Percentiles rank a stretch among this genome's conserved stretches.
These are phyloP conservation scores for Harpagifer antarcticus DNA, from an alignment of 2,797 vertebrate species.

Conservation along the genomic window DNA sequence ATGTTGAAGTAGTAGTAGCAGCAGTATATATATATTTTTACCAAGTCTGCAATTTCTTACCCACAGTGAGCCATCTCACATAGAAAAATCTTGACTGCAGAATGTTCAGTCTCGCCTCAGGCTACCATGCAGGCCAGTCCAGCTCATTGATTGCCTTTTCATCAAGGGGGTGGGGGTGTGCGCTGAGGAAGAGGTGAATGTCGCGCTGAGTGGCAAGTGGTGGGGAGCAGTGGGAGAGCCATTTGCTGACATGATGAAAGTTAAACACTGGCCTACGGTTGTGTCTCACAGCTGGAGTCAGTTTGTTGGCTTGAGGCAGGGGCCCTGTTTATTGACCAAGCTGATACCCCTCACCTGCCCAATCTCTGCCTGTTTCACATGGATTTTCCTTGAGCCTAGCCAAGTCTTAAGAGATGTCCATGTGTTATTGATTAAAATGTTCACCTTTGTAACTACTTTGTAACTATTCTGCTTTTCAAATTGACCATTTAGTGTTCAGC, in stretches of 20 bases:
- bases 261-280: slow-evolving; percentile 74
- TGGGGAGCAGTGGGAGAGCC: slow-evolving; percentile 70
- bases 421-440: slow-evolving; percentile 69
- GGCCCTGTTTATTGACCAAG: slow-evolving; percentile 73
- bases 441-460: slow-evolving; percentile 50
- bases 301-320: slow-evolving; percentile 72
- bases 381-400: slow-evolving; percentile 46
- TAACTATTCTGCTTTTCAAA: slow-evolving; percentile 45
- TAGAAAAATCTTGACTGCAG: slow-evolving; percentile 57
- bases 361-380: slow-evolving; percentile 47
- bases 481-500: slow-evolving; percentile 26
- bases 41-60: slow-evolving; percentile 49
- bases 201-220: slow-evolving; percentile 77
- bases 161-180: slow-evolving; percentile 59
- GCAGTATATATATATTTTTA: slow-evolving; percentile 28
- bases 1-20: not conserved
- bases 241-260: slow-evolving; percentile 77
- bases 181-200: slow-evolving; percentile 72
- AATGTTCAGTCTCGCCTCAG: slow-evolving; percentile 67
- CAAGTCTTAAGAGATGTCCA: slow-evolving; percentile 55
- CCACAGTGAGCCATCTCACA: slow-evolving; percentile 40
- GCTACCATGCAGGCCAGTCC: slow-evolving; percentile 66
- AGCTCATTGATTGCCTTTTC: slow-evolving; percentile 78
- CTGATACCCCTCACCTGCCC: slow-evolving; percentile 66
- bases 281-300: slow-evolving; percentile 74